A percentile compares a stretch with the other conserved stretches of the same genome.
phyloP scores from a whole-genome alignment of 2,888 invertebrate genomes.

The Diarsia brunnea region DNA sequence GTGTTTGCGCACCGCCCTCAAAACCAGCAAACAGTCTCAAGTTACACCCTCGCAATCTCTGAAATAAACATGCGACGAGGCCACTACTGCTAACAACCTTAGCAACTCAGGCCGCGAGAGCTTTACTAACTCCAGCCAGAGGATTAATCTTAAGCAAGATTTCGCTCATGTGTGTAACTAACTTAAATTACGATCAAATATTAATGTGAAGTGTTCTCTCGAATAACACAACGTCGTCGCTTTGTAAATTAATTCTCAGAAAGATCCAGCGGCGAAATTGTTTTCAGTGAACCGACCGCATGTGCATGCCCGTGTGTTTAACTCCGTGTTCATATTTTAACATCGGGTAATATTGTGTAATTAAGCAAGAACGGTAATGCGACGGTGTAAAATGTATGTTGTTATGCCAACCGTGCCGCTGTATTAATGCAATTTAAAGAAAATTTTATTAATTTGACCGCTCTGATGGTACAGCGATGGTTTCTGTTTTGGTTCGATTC shows the following conservation, averaged over 20 bases:
- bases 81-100: conserved; percentile 84
- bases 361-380: conserved; percentile 24
- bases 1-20: conserved; percentile 83
- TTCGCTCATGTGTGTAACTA: conserved; percentile 76
- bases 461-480: neutral
- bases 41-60: conserved; percentile 86
- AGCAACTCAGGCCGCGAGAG: conserved; percentile 80
- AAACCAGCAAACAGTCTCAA: conserved; percentile 85
- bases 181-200: conserved; percentile 82
- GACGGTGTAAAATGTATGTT: conserved; percentile 11
- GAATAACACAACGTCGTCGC: conserved; percentile 55
- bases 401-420: neutral
- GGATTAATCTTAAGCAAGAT: conserved; percentile 82
- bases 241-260: conserved; percentile 56
- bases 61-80: conserved; percentile 86
- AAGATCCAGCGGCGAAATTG: conserved; percentile 50
- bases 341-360: conserved; percentile 41
- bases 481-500: conserved; percentile 4
- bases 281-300: conserved; percentile 56
- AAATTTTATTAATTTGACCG: neutral
- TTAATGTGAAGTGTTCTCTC: conserved; percentile 70
- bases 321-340: conserved; percentile 38
- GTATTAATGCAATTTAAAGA: conserved; percentile 13
- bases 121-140: conserved; percentile 78
- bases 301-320: conserved; percentile 45